Conservation (phyloP, 2,113 vertebrate genomes). For the Mohoua ochrocephala region DNA sequence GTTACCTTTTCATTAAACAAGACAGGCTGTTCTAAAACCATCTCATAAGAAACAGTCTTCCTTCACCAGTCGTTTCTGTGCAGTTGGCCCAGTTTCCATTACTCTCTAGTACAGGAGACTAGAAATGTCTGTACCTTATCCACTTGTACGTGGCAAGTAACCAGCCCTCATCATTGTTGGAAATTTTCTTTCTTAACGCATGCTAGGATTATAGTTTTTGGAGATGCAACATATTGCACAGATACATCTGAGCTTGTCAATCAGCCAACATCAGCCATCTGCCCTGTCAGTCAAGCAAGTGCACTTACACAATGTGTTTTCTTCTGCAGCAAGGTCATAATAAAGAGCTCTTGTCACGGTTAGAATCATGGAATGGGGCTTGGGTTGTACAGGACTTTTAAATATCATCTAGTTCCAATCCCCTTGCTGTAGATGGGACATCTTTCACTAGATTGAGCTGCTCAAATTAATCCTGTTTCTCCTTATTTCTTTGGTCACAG, state of each 20-base stretch:
- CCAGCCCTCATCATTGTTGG: not conserved
- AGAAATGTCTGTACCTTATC: not conserved
- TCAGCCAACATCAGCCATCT: not conserved
- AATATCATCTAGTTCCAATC: not conserved
- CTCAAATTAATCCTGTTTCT: not conserved
- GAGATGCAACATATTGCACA: not conserved
- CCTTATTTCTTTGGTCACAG: not conserved
- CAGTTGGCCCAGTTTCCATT: not conserved
- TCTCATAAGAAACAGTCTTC: not conserved
- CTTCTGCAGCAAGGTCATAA: not conserved
- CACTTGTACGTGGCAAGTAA: not conserved
- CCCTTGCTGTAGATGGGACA: not conserved
- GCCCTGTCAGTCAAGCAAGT: not conserved
- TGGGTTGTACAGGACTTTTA: not conserved
- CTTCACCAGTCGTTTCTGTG: not conserved
- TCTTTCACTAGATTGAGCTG: not conserved
- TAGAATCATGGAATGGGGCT: not conserved
- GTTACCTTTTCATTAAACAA: not conserved
- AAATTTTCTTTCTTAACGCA: not conserved
- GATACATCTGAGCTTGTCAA: not conserved
- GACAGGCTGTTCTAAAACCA: not conserved
- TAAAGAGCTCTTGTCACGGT: not conserved
- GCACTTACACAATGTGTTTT: conserved; percentile 8
- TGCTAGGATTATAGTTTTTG: not conserved
- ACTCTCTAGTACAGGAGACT: not conserved